Conservation (phyloP, 2,113 vertebrate genomes). For the Panthera tigris region DNA sequence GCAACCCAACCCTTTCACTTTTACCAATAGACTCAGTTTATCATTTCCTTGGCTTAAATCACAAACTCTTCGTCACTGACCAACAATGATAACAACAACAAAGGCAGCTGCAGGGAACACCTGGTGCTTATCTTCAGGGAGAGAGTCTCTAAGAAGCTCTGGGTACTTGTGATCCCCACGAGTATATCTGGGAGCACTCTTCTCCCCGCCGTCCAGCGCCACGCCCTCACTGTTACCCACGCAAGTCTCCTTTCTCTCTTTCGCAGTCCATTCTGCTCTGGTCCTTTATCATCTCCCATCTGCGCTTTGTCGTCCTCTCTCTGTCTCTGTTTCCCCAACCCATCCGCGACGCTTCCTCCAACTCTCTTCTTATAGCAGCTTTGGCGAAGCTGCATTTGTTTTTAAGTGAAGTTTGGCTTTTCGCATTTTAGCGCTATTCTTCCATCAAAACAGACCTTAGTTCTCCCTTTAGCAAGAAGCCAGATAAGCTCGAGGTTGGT, state of each 20-base stretch:
- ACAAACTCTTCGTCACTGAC: neutral
- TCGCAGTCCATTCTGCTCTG: neutral
- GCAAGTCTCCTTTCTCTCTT: neutral
- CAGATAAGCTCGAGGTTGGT: neutral
- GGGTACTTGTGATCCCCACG: no score
- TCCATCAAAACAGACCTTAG: neutral
- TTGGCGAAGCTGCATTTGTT: neutral
- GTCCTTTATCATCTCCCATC: neutral
- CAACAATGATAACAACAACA: neutral
- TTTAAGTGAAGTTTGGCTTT: neutral
- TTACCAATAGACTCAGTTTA: neutral
- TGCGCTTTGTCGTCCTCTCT: neutral
- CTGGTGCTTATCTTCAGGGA: neutral
- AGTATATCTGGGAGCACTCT: no score
- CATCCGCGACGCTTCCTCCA: fast-evolving
- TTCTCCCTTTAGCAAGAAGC: neutral
- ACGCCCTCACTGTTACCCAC: neutral
- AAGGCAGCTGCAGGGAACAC: neutral
- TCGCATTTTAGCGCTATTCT: neutral
- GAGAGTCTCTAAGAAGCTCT: neutral
- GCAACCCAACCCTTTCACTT: neutral
- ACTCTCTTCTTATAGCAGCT: neutral
- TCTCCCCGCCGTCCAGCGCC: no score
- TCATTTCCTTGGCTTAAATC: neutral
- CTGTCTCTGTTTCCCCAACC: neutral